Evolutionary conservation across 2,113 vertebrate genomes (phyloP).

Genomic region (Clupea harengus): DNA sequence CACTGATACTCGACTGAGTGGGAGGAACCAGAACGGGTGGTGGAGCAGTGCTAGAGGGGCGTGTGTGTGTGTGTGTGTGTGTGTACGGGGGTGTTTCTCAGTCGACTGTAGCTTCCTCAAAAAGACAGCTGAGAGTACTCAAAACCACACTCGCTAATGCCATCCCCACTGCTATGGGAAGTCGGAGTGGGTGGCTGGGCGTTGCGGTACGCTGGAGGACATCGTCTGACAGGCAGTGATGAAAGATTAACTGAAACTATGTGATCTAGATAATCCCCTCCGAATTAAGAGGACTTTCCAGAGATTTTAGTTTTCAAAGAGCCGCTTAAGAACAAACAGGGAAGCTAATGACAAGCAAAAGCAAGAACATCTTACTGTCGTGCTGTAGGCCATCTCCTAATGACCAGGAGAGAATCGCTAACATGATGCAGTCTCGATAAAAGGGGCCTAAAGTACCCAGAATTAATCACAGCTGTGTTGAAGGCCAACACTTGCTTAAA

Average conservation of each 20-base stretch:
- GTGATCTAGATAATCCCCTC: conserved; percentile 1
- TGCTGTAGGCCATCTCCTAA: background rate
- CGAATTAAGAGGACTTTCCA: background rate
- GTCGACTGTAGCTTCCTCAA: background rate
- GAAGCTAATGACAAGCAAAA: background rate
- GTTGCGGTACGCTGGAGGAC: background rate
- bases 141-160: too few species aligned
- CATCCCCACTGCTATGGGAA: too few species aligned
- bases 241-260: background rate
- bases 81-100: background rate
- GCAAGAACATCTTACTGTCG: background rate
- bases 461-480: background rate
- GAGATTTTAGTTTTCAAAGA: conserved; percentile 3
- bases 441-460: background rate
- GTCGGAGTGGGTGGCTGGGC: background rate
- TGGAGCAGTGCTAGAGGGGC: background rate
- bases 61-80: background rate
- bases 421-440: background rate
- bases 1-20: background rate
- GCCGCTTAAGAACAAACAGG: background rate
- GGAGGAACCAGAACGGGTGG: background rate
- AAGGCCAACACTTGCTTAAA: background rate
- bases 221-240: background rate
- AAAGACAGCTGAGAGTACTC: background rate
- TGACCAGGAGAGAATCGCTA: background rate